Conservation (phyloP, 2,888 invertebrate genomes). For the Drosophila incognita region DNA sequence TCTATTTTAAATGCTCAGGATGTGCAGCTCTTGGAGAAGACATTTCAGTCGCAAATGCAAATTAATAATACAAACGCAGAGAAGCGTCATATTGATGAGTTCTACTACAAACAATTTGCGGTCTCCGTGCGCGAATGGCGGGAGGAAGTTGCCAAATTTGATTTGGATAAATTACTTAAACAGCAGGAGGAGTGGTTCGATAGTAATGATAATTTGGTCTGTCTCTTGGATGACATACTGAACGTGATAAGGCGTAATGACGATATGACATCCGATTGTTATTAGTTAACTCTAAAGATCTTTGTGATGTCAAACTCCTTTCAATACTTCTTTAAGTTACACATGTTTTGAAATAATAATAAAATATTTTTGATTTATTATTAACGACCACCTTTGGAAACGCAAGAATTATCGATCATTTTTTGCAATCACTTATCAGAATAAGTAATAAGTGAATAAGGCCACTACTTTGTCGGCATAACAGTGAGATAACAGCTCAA, state of each 20-base stretch:
- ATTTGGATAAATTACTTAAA: slow-evolving; percentile 87
- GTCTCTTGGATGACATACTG: slow-evolving; percentile 90
- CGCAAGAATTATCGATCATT: background rate
- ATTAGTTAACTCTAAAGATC: slow-evolving; percentile 50
- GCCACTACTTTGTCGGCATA: background rate
- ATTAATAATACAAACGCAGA: slow-evolving; percentile 50
- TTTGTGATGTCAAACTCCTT: slow-evolving; percentile 5
- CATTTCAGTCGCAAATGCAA: slow-evolving; percentile 87
- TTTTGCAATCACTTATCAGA: background rate
- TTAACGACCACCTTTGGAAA: background rate
- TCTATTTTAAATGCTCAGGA: slow-evolving; percentile 79
- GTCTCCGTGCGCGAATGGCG: slow-evolving; percentile 88
- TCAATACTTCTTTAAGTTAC: slow-evolving; percentile 7
- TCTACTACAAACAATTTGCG: slow-evolving; percentile 81
- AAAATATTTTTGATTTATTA: slow-evolving; percentile 16
- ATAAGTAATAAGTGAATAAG: background rate
- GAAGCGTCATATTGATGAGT: slow-evolving; percentile 65
- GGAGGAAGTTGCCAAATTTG: slow-evolving; percentile 86
- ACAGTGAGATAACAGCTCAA: slow-evolving; percentile 7
- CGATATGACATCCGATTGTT: slow-evolving; percentile 80
- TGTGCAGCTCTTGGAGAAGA: slow-evolving; percentile 80
- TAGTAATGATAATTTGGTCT: slow-evolving; percentile 88
- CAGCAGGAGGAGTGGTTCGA: slow-evolving; percentile 89
- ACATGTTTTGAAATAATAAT: slow-evolving; percentile 19
- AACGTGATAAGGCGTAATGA: slow-evolving; percentile 71